phyloP scores from a whole-genome alignment of 23 tunicate genomes.

The Pegea sp. region DNA sequence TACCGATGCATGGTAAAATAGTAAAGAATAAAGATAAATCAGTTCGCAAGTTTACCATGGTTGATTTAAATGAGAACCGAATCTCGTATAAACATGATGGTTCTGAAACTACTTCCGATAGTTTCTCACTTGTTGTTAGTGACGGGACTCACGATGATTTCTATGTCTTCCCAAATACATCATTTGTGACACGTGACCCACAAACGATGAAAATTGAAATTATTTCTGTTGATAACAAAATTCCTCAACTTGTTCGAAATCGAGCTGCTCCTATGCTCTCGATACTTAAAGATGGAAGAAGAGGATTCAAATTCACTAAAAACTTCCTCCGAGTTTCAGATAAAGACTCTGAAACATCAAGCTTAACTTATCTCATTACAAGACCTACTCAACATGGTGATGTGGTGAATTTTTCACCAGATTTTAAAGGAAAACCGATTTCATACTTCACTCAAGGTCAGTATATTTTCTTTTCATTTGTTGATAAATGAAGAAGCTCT shows the following conservation, averaged over 20 bases:
- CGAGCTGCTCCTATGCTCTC: conserved; percentile 56
- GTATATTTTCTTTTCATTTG: not conserved
- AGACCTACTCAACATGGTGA: conserved; percentile 42
- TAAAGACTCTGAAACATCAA: conserved; percentile 52
- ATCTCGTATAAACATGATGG: conserved; percentile 81
- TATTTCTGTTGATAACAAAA: conserved; percentile 82
- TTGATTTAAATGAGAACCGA: conserved; percentile 62
- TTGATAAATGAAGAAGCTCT: too few species aligned
- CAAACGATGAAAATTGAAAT: conserved; percentile 75
- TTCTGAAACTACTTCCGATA: conserved; percentile 64
- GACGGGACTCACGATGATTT: conserved; percentile 95
- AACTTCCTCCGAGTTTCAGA: conserved; percentile 74
- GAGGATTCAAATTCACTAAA: conserved; percentile 72
- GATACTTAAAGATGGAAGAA: conserved; percentile 25
- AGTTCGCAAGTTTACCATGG: conserved; percentile 72
- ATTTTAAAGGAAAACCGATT: conserved; percentile 2
- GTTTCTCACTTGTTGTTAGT: conserved; percentile 77
- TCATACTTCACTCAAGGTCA: conserved; percentile 68
- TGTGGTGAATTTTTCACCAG: conserved; percentile 13
- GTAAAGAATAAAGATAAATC: conserved; percentile 9
- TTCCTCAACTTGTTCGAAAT: conserved; percentile 67
- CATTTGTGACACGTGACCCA: conserved; percentile 27
- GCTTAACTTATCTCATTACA: conserved; percentile 48
- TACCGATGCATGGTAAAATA: conserved; percentile 77
- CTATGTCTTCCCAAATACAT: conserved; percentile 68